phyloP scores from a whole-genome alignment of 2,888 invertebrate genomes.

The Nomada flava region DNA sequence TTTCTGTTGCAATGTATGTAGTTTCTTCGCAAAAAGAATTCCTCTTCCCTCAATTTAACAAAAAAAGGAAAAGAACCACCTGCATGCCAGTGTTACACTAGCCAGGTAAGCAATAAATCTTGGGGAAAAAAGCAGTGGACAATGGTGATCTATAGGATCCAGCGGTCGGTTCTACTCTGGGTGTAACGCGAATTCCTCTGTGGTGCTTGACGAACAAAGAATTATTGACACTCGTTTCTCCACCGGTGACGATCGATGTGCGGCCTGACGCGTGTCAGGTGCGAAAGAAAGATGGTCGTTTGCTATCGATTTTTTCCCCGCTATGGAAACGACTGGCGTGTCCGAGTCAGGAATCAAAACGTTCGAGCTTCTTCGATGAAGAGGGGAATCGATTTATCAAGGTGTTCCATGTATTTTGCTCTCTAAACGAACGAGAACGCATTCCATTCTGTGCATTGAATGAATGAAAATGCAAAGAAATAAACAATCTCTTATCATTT shows the following conservation, averaged over 20 bases:
- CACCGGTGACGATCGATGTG: conserved; percentile 44
- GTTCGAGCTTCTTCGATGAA: conserved; percentile 24
- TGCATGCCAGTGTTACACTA: background rate
- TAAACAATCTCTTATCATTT: too few species aligned
- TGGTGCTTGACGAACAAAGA: conserved; percentile 41
- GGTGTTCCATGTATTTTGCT: conserved; percentile 30
- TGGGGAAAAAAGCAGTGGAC: background rate
- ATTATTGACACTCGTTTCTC: conserved; percentile 58
- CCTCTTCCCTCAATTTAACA: background rate
- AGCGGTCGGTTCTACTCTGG: background rate
- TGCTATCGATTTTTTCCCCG: conserved; percentile 45
- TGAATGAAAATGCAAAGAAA: too few species aligned
- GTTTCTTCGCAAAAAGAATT: background rate
- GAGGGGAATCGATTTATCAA: conserved; percentile 34
- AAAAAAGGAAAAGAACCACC: too few species aligned
- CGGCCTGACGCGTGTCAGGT: conserved; percentile 52
- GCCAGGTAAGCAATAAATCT: conserved; percentile 1
- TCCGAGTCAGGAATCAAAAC: conserved; percentile 41
- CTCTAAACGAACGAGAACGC: background rate
- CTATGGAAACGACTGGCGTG: conserved; percentile 34
- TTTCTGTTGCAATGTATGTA: background rate
- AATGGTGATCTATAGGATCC: conserved; percentile 20
- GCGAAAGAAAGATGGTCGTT: conserved; percentile 48
- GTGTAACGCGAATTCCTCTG: conserved; percentile 22
- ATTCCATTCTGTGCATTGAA: too few species aligned